Evolutionary conservation across 2,797 vertebrate genomes (phyloP).

Genomic region (Periparus ater): DNA sequence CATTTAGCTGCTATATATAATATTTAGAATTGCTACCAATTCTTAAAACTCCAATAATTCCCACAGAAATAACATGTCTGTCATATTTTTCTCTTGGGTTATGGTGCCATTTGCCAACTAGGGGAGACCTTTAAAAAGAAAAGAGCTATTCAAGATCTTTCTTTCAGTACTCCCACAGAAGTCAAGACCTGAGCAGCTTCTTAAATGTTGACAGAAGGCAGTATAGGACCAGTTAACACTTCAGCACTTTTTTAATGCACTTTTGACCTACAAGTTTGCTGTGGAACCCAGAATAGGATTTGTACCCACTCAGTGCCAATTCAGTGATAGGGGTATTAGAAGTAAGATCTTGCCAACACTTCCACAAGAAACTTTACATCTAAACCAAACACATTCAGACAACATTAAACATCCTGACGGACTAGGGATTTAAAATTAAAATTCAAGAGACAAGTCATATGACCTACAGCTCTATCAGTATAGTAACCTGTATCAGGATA

Average conservation of each 20-base stretch:
- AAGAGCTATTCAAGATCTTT: slow-evolving; percentile 30
- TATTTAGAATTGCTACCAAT: not conserved
- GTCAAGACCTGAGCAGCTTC: slow-evolving; percentile 39
- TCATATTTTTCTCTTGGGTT: slow-evolving; percentile 42
- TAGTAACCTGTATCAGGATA: not conserved
- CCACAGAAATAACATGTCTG: slow-evolving; percentile 37
- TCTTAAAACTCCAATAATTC: slow-evolving; percentile 4
- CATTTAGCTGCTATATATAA: not conserved
- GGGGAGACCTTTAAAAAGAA: slow-evolving; percentile 50
- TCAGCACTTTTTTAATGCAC: slow-evolving; percentile 9
- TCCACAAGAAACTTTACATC: not conserved
- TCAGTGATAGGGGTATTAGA: not conserved
- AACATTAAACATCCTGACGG: not conserved
- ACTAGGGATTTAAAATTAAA: not conserved
- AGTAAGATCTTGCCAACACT: not conserved
- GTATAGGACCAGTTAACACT: slow-evolving; percentile 13
- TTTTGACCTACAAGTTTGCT: not conserved
- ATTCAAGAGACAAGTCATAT: not conserved
- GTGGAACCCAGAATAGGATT: slow-evolving; percentile 3
- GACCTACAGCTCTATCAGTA: not conserved
- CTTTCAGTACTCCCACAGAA: slow-evolving; percentile 42
- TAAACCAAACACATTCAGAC: not conserved
- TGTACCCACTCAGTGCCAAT: not conserved
- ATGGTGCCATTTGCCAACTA: slow-evolving; percentile 35
- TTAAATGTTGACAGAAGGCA: slow-evolving; percentile 53